phyloP scores from a whole-genome alignment of 2,113 vertebrate genomes.

The Chrysemys picta region DNA sequence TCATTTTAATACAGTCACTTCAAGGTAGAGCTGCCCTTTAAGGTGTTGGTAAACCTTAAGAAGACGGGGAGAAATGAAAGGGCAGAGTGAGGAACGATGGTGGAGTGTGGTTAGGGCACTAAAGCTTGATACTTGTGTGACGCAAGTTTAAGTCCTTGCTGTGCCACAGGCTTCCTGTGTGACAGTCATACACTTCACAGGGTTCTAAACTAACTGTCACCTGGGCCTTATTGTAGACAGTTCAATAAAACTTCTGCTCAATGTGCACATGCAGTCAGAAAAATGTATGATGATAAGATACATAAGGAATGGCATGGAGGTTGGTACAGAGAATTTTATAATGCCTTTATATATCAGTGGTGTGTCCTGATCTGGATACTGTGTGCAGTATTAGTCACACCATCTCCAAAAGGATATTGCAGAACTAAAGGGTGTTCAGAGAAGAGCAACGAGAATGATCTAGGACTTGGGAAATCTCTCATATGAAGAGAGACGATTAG shows the following conservation, averaged over 20 bases:
- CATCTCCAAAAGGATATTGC: neutral
- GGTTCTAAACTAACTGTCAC: no score
- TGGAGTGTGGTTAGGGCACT: neutral
- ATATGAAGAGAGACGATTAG: neutral
- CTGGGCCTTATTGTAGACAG: no score
- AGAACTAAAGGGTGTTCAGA: neutral
- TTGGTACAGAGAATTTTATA: neutral
- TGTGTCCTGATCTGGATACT: neutral
- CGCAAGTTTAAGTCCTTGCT: neutral
- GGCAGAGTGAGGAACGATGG: neutral
- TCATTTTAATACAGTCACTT: neutral
- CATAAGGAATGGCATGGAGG: neutral
- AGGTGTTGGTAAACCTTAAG: neutral
- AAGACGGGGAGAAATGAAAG: neutral
- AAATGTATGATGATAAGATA: neutral
- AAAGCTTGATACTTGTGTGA: neutral
- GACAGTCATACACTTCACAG: no score
- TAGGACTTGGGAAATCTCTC: neutral
- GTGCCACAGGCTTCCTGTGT: neutral
- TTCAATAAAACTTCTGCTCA: no score
- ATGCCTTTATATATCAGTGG: neutral
- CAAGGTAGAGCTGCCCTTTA: neutral
- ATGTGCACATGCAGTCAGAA: no score
- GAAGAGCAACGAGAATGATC: neutral
- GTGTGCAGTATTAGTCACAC: neutral